Evolutionary conservation across 92 coral and sea anemone genomes (phyloP).

Genomic region (Parazoanthus swiftii): DNA sequence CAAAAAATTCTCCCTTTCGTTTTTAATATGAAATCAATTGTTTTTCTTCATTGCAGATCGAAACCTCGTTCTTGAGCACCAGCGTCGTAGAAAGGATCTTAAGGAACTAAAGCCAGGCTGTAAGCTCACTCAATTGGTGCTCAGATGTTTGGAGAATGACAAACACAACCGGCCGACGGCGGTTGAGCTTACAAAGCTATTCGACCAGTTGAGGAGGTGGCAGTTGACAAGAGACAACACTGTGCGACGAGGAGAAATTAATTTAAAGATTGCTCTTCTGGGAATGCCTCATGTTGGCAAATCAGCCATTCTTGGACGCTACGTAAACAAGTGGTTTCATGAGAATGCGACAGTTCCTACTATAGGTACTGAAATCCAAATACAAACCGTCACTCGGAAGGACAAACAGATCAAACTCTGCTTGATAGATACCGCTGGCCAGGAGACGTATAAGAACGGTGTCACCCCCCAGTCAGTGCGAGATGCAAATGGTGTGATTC

Average conservation of each 20-base stretch:
- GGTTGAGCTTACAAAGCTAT: constrained; percentile 10
- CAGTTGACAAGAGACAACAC: constrained; percentile 43
- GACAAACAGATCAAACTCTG: background rate
- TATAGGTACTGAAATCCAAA: background rate
- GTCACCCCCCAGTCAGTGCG: background rate
- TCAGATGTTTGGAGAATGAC: constrained; percentile 57
- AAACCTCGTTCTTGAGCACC: constrained; percentile 45
- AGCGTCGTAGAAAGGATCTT: constrained; percentile 50
- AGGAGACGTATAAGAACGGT: background rate
- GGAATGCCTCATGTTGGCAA: constrained; percentile 56
- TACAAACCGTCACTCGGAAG: background rate
- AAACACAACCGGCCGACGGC: constrained; percentile 44
- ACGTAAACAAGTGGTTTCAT: background rate
- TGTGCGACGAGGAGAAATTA: background rate
- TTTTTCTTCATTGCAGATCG: constrained; percentile 39
- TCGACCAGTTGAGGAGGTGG: constrained; percentile 42
- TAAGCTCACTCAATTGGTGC: constrained; percentile 47
- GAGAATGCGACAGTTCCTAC: background rate
- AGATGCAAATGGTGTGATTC: constrained; percentile 9
- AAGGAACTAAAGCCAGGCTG: constrained; percentile 27
- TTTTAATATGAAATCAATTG: background rate
- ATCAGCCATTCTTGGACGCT: constrained; percentile 40
- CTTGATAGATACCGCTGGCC: constrained; percentile 31
- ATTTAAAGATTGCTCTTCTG: constrained; percentile 20
- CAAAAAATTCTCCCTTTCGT: no score